A percentile compares a stretch with the other conserved stretches of the same genome.
phyloP scores from a whole-genome alignment of 2,113 vertebrate species.

The Sigmodon hispidus region DNA sequence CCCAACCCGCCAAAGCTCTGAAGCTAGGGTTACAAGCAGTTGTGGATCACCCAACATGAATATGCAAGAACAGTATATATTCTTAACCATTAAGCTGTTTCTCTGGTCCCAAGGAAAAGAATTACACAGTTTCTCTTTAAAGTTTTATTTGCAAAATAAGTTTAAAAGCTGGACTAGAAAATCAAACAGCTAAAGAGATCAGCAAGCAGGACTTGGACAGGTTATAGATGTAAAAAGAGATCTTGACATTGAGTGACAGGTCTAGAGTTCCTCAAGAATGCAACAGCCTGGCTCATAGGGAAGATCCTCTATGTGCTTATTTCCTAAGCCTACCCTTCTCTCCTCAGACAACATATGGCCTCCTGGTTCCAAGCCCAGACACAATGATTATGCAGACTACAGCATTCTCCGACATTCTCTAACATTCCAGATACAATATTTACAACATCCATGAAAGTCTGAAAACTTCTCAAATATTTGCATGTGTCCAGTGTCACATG shows the following conservation, averaged over 20 bases:
- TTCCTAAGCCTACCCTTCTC: not conserved
- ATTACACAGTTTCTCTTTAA: constrained; percentile 35
- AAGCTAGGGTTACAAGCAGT: not conserved
- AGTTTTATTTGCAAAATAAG: constrained; percentile 50
- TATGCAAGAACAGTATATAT: not conserved
- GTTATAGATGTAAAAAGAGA: constrained; percentile 44
- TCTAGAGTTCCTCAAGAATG: constrained; percentile 55
- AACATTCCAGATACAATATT: constrained; percentile 68
- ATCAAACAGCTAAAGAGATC: constrained; percentile 37
- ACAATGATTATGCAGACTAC: constrained; percentile 38
- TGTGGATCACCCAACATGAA: not conserved
- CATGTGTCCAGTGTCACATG: not conserved
- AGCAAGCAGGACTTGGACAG: constrained; percentile 42
- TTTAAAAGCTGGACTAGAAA: constrained; percentile 38
- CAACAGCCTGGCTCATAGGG: constrained; percentile 26
- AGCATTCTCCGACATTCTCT: constrained; percentile 47
- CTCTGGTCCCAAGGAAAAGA: not conserved
- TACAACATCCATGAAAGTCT: constrained; percentile 64
- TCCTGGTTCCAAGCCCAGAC: constrained; percentile 60
- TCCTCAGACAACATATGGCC: constrained; percentile 44
- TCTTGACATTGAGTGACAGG: constrained; percentile 37
- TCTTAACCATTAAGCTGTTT: not conserved
- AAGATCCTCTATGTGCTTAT: constrained; percentile 1
- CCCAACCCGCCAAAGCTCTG: not conserved
- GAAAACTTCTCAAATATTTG: constrained; percentile 72